These are phyloP conservation scores for Nowickia ferox DNA, from an alignment of 2,888 invertebrate genomes.

Conservation along the genomic window DNA sequence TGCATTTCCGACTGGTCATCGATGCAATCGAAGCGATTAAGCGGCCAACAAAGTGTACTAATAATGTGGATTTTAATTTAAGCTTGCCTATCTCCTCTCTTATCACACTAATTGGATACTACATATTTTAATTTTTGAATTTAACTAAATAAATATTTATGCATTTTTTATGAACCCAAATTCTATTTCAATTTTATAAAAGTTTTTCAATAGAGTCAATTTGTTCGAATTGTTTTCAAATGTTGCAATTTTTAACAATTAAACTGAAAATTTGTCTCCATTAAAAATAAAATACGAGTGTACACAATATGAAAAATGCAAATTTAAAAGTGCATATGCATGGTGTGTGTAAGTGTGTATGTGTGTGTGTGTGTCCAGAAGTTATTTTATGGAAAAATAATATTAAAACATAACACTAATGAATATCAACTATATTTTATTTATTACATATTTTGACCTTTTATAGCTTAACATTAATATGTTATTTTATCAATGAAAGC, in stretches of 20 bases:
- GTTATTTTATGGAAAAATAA: constrained; percentile 16
- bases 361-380: background rate
- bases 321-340: background rate
- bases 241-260: constrained; percentile 7
- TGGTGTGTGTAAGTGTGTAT: background rate
- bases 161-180: too few relatives aligned
- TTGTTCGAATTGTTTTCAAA: background rate
- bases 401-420: constrained; percentile 4
- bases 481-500: constrained; percentile 30
- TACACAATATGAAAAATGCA: background rate
- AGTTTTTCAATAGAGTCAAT: background rate
- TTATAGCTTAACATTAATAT: constrained; percentile 25
- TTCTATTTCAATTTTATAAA: background rate
- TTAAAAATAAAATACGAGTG: constrained; percentile 10
- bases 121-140: too few relatives aligned
- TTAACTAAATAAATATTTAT: too few relatives aligned
- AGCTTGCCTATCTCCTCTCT: too few relatives aligned
- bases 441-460: constrained; percentile 38
- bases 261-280: background rate
- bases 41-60: too few relatives aligned
- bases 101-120: too few relatives aligned
- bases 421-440: constrained; percentile 25
- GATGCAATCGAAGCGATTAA: too few relatives aligned
- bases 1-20: too few relatives aligned
- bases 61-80: too few relatives aligned